Percentiles rank a stretch among this genome's conserved stretches.
Evolutionary conservation across 2,113 vertebrate genomes (phyloP).

Genomic region (Phasianus colchicus): DNA sequence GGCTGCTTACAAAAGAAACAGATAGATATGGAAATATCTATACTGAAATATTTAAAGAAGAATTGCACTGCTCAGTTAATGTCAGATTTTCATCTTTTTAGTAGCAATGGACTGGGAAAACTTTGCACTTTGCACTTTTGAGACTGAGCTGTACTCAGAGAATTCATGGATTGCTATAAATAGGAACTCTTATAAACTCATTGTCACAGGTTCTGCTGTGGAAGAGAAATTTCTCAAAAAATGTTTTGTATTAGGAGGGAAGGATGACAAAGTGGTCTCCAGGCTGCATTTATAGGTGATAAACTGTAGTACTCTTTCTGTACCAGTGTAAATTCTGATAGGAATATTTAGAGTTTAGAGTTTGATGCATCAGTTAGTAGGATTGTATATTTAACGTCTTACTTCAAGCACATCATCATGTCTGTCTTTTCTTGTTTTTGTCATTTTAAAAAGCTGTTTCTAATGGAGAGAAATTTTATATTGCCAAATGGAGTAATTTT

Average conservation of each 20-base stretch:
- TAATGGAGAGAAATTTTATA: not conserved
- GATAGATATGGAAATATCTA: not conserved
- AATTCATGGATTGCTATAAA: not conserved
- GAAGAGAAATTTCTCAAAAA: not conserved
- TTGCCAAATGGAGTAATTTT: not conserved
- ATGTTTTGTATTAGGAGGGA: not conserved
- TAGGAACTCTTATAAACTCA: not conserved
- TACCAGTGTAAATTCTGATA: not conserved
- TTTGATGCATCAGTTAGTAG: not conserved
- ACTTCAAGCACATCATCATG: not conserved
- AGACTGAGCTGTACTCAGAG: not conserved
- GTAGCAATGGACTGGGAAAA: not conserved
- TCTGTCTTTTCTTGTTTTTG: not conserved
- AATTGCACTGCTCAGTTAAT: not conserved
- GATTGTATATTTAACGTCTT: not conserved
- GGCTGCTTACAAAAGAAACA: not conserved
- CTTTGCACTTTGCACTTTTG: not conserved
- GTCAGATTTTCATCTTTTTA: not conserved
- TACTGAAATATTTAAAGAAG: not conserved
- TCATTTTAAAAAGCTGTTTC: not conserved
- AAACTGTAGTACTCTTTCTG: not conserved
- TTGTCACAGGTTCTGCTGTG: not conserved
- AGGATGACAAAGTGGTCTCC: not conserved
- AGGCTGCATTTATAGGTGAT: not conserved
- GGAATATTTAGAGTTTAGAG: not conserved